These are phyloP conservation scores for Rhabdomys pumilio DNA, from an alignment of 2,797 vertebrate genomes.

Conservation along the genomic window DNA sequence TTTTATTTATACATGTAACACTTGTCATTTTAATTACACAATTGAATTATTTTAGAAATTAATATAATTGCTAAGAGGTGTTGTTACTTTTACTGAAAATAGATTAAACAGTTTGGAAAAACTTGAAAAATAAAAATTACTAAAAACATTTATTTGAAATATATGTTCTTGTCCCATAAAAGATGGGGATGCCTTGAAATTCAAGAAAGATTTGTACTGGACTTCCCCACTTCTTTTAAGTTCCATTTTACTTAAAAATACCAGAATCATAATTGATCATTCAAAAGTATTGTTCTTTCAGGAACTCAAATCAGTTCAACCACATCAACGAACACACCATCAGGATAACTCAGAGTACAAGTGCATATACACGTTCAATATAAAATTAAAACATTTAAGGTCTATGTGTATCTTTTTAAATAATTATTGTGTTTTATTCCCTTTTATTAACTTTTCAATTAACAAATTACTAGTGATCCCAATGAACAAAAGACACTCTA, in stretches of 20 bases:
- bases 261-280: constrained; percentile 59
- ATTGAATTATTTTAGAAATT: constrained; percentile 62
- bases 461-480: background rate
- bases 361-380: constrained; percentile 7
- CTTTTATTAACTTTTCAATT: constrained; percentile 46
- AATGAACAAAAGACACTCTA: background rate
- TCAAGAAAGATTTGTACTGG: background rate
- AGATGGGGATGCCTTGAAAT: constrained; percentile 12
- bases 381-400: constrained; percentile 21
- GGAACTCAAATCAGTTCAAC: constrained; percentile 47
- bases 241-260: constrained; percentile 46
- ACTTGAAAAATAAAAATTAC: constrained; percentile 48
- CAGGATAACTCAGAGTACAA: background rate
- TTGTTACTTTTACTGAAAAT: constrained; percentile 46
- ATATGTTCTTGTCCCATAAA: constrained; percentile 16
- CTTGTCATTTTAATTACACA: constrained; percentile 52
- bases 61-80: constrained; percentile 36
- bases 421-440: constrained; percentile 17
- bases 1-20: background rate
- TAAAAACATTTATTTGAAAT: constrained; percentile 52
- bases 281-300: constrained; percentile 14
- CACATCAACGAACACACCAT: background rate
- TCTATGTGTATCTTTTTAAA: background rate
- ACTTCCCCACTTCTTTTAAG: background rate
- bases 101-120: constrained; percentile 55